phyloP scores from a whole-genome alignment of 2,888 invertebrate species.

The Melinaea menophilus region DNA sequence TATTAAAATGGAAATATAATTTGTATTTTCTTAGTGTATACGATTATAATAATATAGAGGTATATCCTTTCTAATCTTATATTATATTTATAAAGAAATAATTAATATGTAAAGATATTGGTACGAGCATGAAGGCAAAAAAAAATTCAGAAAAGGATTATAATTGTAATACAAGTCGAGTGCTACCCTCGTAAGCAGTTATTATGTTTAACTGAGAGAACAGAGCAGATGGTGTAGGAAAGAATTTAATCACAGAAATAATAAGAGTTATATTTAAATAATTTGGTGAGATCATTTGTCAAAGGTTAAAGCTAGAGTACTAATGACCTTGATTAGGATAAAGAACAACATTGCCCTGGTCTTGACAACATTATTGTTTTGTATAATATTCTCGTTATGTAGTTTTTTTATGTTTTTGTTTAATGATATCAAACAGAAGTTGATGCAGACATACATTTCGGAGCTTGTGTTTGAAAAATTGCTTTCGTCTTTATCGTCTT shows the following conservation, averaged over 20 bases:
- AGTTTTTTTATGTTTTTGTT: not conserved
- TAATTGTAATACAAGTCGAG: slow-evolving; percentile 13
- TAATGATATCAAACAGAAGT: not conserved
- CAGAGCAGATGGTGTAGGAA: slow-evolving; percentile 18
- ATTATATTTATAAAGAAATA: too few species aligned
- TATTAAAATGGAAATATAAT: not conserved
- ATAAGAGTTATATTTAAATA: not conserved
- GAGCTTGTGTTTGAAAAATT: not conserved
- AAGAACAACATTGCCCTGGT: not conserved
- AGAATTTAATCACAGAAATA: slow-evolving; percentile 19
- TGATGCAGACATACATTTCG: not conserved
- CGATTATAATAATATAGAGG: too few species aligned
- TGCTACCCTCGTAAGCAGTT: slow-evolving; percentile 7
- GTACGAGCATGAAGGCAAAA: not conserved
- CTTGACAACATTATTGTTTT: not conserved
- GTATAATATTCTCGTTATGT: not conserved
- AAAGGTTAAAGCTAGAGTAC: not conserved
- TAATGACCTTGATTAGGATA: not conserved
- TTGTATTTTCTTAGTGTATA: not conserved
- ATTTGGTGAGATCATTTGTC: not conserved
- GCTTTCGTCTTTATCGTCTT: not conserved
- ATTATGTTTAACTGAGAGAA: slow-evolving; percentile 25
- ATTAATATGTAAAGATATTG: too few species aligned
- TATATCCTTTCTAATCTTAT: too few species aligned
- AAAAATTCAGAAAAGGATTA: slow-evolving; percentile 1